phyloP scores from a whole-genome alignment of 2,113 vertebrate species.

The Noturus placidus region DNA sequence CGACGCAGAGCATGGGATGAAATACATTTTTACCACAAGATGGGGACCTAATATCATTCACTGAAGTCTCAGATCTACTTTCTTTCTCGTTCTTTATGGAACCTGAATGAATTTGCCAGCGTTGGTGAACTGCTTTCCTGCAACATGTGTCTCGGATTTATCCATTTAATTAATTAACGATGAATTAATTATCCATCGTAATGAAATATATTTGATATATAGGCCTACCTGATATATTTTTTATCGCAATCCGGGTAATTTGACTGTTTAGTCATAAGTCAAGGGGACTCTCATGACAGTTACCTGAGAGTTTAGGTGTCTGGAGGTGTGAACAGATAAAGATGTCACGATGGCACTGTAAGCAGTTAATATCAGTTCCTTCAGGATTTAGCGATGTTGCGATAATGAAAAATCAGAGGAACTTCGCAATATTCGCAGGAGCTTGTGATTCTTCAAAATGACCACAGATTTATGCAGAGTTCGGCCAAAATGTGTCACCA shows the following conservation, averaged over 20 bases:
- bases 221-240: neutral
- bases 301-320: neutral
- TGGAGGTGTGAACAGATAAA: neutral
- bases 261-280: neutral
- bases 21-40: conserved; percentile 41
- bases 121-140: neutral
- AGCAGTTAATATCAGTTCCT: neutral
- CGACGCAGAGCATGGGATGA: neutral
- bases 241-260: neutral
- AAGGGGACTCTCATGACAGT: neutral
- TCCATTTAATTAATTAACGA: too few relatives aligned
- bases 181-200: neutral
- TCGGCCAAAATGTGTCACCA: too few relatives aligned
- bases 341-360: neutral
- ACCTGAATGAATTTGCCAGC: neutral
- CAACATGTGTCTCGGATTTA: neutral
- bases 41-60: conserved; percentile 30
- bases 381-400: too few relatives aligned
- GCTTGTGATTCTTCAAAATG: too few relatives aligned
- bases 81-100: neutral
- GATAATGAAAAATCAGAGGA: too few relatives aligned
- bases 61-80: neutral
- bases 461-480: too few relatives aligned
- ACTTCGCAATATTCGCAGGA: too few relatives aligned
- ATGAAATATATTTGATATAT: neutral